Evolutionary conservation across 2,797 vertebrate species (phyloP).

Genomic region (Hyperoplus lanceolatus): DNA sequence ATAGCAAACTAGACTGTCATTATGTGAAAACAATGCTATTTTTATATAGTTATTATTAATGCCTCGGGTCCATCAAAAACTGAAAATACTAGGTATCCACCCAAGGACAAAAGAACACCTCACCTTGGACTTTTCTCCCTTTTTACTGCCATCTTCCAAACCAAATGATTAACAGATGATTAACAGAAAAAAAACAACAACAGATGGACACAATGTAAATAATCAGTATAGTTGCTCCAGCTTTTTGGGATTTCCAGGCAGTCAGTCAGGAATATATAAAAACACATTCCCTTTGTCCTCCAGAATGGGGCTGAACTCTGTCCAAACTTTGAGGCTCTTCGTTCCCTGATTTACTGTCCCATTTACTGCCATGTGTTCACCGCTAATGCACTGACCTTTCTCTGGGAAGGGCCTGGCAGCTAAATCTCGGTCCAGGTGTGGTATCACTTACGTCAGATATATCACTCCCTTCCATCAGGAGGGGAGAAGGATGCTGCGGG

Average conservation of each 20-base stretch:
- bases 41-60: no score
- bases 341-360: slow-evolving; percentile 68
- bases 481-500: slow-evolving; percentile 35
- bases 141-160: not conserved
- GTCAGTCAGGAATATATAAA: slow-evolving; percentile 47
- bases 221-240: no score
- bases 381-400: slow-evolving; percentile 55
- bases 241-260: no score
- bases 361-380: slow-evolving; percentile 46
- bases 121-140: not conserved
- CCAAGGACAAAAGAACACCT: not conserved
- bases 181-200: not conserved
- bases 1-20: no score
- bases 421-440: slow-evolving; percentile 51
- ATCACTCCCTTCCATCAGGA: slow-evolving; percentile 25
- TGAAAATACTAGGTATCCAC: no score
- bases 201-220: no score
- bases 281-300: slow-evolving; percentile 78
- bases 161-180: slow-evolving; percentile 2
- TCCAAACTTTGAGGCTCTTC: slow-evolving; percentile 71
- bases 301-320: slow-evolving; percentile 72
- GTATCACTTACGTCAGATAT: slow-evolving; percentile 34
- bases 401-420: slow-evolving; percentile 49
- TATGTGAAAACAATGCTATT: no score
- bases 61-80: no score